Percentiles rank a stretch among this genome's conserved stretches.
phyloP scores from a whole-genome alignment of 1,140 invertebrate genomes.

The Stegodyphus dumicola region DNA sequence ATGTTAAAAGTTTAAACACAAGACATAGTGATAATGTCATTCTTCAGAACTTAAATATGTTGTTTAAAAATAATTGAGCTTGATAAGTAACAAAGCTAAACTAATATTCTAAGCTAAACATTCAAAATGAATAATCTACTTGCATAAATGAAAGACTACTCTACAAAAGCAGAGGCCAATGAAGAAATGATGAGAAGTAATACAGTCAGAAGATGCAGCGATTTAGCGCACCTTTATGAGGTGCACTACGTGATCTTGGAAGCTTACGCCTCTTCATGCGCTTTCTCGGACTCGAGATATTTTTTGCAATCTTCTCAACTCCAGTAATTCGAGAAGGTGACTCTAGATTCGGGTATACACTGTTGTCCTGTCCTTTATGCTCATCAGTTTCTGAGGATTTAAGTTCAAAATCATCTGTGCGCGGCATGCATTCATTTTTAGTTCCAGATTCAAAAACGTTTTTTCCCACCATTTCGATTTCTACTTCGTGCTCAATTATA shows the following conservation, averaged over 20 bases:
- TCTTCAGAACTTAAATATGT: neutral
- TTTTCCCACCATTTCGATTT: neutral
- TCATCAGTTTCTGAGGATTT: too few relatives aligned
- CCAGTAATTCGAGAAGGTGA: too few relatives aligned
- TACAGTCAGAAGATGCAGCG: conserved; percentile 24
- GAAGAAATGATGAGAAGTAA: conserved; percentile 49
- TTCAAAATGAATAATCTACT: conserved; percentile 32
- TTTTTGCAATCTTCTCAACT: neutral
- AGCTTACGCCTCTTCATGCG: conserved; percentile 42
- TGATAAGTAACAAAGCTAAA: neutral
- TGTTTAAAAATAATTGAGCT: neutral
- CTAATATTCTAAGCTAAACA: too few relatives aligned
- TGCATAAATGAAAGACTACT: conserved; percentile 49
- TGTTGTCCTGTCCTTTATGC: too few relatives aligned
- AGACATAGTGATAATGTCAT: too few relatives aligned
- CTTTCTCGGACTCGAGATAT: conserved; percentile 42
- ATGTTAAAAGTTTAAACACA: too few relatives aligned
- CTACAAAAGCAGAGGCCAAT: conserved; percentile 56
- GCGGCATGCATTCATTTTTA: neutral
- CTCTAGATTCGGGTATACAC: too few relatives aligned
- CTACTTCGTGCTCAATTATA: neutral
- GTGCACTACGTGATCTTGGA: conserved; percentile 25
- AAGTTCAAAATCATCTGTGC: too few relatives aligned
- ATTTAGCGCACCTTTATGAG: conserved; percentile 47
- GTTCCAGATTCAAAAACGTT: neutral